phyloP scores from a whole-genome alignment of 2,888 invertebrate species.

The Megamerina dolium region DNA sequence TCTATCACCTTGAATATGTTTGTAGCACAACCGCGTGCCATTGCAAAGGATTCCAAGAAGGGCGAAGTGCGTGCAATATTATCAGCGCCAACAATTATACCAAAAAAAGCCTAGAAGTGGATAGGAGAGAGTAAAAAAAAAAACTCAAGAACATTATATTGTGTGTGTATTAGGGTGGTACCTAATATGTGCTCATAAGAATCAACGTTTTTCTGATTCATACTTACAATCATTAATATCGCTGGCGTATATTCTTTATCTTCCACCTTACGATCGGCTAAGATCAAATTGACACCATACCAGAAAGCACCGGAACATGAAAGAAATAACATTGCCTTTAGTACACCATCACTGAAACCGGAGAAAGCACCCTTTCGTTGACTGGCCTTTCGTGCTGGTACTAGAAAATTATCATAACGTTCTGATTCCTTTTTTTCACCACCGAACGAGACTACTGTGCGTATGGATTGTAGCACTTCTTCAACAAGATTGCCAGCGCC shows the following conservation, averaged over 20 bases:
- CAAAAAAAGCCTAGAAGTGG: constrained; percentile 56
- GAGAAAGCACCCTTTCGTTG: constrained; percentile 61
- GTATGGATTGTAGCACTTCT: constrained; percentile 65
- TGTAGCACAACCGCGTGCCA: constrained; percentile 68
- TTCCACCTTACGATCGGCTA: constrained; percentile 57
- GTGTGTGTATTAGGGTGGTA: no score
- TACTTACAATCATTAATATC: constrained; percentile 64
- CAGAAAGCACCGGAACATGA: constrained; percentile 75
- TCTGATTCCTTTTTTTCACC: constrained; percentile 69
- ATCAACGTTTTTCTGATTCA: background rate
- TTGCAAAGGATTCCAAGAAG: constrained; percentile 68
- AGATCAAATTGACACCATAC: constrained; percentile 71
- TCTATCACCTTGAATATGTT: constrained; percentile 72
- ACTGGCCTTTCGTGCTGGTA: constrained; percentile 61
- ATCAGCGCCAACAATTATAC: constrained; percentile 71
- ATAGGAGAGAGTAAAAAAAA: background rate
- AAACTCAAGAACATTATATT: background rate
- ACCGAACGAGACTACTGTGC: constrained; percentile 74
- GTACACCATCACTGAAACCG: constrained; percentile 63
- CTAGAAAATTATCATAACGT: constrained; percentile 55
- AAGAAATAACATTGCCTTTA: constrained; percentile 68
- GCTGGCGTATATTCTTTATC: constrained; percentile 64
- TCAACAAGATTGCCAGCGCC: constrained; percentile 71
- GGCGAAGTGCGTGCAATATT: constrained; percentile 71
- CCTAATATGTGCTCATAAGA: no score